A percentile compares a stretch with the other conserved stretches of the same genome.
phyloP scores from a whole-genome alignment of 2,797 vertebrate species.

The Columba guinea region DNA sequence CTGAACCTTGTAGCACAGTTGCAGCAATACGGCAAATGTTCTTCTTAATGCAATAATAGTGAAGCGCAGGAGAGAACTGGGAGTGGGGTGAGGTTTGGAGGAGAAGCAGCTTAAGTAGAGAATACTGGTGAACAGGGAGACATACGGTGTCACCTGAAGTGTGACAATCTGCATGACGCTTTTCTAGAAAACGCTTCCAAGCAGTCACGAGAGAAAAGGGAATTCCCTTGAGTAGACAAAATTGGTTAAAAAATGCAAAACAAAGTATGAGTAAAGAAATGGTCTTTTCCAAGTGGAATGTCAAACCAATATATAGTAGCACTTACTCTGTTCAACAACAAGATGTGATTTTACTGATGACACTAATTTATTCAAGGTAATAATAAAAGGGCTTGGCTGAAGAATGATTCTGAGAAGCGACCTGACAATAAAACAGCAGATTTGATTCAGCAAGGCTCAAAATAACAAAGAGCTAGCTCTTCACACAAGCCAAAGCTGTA shows the following conservation, averaged over 20 bases:
- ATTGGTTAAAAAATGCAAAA: not conserved
- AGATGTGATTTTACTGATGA: not conserved
- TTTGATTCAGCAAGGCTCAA: not conserved
- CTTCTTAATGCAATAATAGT: not conserved
- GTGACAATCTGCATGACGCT: not conserved
- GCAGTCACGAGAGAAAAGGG: not conserved
- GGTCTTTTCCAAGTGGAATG: not conserved
- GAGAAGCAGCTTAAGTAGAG: not conserved
- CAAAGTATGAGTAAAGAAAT: not conserved
- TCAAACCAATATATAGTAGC: not conserved
- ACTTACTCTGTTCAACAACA: not conserved
- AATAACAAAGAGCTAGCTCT: not conserved
- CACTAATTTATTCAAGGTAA: not conserved
- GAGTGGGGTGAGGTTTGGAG: not conserved
- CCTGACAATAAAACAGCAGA: not conserved
- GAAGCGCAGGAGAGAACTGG: not conserved
- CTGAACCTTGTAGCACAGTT: not conserved
- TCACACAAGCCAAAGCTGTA: not conserved
- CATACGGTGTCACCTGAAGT: fast-evolving
- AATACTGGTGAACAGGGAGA: not conserved
- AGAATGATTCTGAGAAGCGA: not conserved
- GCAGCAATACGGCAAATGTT: not conserved
- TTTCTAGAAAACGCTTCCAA: not conserved
- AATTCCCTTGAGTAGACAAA: not conserved
- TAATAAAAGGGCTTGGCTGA: not conserved